phyloP scores from a whole-genome alignment of 2,113 vertebrate genomes.

The Dascyllus trimaculatus region DNA sequence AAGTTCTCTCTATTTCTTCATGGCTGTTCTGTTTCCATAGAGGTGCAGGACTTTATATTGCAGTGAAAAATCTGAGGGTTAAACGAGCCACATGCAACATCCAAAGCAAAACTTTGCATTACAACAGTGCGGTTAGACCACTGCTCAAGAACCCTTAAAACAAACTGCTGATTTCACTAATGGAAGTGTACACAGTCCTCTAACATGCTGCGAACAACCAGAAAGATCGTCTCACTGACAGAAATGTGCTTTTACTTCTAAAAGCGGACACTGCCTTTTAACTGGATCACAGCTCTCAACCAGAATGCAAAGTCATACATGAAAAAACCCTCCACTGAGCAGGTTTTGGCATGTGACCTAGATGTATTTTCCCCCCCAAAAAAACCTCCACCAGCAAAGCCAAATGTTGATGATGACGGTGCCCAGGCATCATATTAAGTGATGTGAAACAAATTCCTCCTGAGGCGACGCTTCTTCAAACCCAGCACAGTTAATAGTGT shows the following conservation, averaged over 20 bases:
- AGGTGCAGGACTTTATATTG: too few relatives aligned
- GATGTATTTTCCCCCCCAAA: background rate
- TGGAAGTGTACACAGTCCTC: background rate
- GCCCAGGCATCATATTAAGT: background rate
- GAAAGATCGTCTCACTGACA: background rate
- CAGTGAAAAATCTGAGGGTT: too few relatives aligned
- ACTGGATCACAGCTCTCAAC: background rate
- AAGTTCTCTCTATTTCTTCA: too few relatives aligned
- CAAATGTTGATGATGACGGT: background rate
- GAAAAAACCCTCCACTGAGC: background rate
- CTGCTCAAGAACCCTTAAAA: background rate
- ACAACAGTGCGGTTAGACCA: too few relatives aligned
- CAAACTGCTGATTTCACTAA: slow-evolving; percentile 1
- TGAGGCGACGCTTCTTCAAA: slow-evolving; percentile 37
- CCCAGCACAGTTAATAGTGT: background rate
- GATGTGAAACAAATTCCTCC: slow-evolving; percentile 10
- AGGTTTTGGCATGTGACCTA: slow-evolving; percentile 1
- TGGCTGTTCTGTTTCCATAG: too few relatives aligned
- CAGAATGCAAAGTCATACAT: background rate
- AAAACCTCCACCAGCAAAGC: background rate
- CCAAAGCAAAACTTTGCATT: too few relatives aligned
- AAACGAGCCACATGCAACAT: too few relatives aligned
- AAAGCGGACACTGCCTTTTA: background rate
- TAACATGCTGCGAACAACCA: too few relatives aligned
- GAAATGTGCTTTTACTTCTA: background rate